Evolutionary conservation across 2,797 vertebrate species (phyloP).

Genomic region (Poeciliopsis presidionis): DNA sequence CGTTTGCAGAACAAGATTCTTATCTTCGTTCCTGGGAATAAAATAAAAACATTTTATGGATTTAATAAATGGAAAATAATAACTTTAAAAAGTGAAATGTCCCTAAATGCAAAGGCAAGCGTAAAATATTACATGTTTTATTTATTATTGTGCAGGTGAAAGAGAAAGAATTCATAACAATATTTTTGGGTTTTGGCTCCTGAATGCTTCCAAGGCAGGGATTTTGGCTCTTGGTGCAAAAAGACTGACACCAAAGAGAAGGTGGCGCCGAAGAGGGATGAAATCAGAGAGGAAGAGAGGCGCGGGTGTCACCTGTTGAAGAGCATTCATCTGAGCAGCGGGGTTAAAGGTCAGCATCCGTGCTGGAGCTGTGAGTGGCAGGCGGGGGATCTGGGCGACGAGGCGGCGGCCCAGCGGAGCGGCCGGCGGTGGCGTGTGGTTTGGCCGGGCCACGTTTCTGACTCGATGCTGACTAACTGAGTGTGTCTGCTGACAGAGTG

Average conservation of each 20-base stretch:
- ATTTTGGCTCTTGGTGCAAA: neutral
- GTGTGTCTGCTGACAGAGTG: conserved; percentile 76
- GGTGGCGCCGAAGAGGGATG: neutral
- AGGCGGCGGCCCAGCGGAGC: conserved; percentile 67
- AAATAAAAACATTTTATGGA: too few species aligned
- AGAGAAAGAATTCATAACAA: too few species aligned
- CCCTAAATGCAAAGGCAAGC: too few species aligned
- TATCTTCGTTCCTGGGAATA: too few species aligned
- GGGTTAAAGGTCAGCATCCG: conserved; percentile 71
- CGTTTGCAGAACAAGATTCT: too few species aligned
- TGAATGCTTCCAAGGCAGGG: too few species aligned
- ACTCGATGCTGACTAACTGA: conserved; percentile 76
- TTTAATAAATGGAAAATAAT: too few species aligned
- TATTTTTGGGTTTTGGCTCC: too few species aligned
- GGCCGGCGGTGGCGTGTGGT: conserved; percentile 61
- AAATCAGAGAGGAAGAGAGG: conserved; percentile 11
- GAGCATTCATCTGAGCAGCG: conserved; percentile 62
- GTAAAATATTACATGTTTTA: too few species aligned
- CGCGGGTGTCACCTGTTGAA: conserved; percentile 72
- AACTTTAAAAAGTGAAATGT: too few species aligned
- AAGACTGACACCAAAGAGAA: conserved; percentile 7
- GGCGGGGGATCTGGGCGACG: conserved; percentile 59
- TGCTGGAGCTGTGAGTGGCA: conserved; percentile 72
- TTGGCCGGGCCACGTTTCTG: conserved; percentile 66
- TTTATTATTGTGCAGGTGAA: too few species aligned